These are phyloP conservation scores for Drosophila ironensis DNA, from an alignment of 1,140 invertebrate genomes.

Conservation along the genomic window DNA sequence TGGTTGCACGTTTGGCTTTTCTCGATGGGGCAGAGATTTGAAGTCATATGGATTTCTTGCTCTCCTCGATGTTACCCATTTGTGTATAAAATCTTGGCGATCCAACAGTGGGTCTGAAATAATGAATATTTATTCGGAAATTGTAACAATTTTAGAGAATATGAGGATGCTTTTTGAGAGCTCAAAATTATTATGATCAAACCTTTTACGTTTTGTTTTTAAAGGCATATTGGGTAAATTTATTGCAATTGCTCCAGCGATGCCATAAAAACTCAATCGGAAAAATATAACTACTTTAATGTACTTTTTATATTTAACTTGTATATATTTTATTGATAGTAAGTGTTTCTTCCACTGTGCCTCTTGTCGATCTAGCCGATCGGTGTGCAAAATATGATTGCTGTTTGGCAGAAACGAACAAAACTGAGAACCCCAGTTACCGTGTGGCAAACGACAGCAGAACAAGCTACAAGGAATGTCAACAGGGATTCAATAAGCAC, in stretches of 20 bases:
- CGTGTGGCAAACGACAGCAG: conserved; percentile 22
- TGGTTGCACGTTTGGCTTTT: conserved; percentile 39
- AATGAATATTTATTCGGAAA: too few relatives aligned
- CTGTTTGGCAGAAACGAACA: conserved; percentile 28
- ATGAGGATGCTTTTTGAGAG: too few relatives aligned
- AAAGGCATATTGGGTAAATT: too few relatives aligned
- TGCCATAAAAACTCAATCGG: too few relatives aligned
- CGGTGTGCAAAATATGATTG: conserved; percentile 64
- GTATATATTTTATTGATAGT: background rate
- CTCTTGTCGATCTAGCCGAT: conserved; percentile 14
- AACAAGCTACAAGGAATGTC: conserved; percentile 45
- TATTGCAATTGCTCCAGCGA: too few relatives aligned
- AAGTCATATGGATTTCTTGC: conserved; percentile 62
- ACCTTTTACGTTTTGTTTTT: too few relatives aligned
- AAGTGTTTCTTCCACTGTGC: conserved; percentile 45
- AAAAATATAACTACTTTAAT: too few relatives aligned
- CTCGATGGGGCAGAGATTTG: conserved; percentile 56
- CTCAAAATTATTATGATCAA: too few relatives aligned
- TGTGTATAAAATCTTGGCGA: conserved; percentile 3
- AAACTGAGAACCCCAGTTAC: conserved; percentile 16
- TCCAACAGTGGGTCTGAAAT: too few relatives aligned
- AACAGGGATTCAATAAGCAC: conserved; percentile 35
- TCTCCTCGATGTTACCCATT: conserved; percentile 10
- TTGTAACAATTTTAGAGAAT: too few relatives aligned
- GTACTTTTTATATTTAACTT: background rate